These are phyloP conservation scores for Rhamphomyia laevipes DNA, from an alignment of 2,888 invertebrate genomes.

Conservation along the genomic window DNA sequence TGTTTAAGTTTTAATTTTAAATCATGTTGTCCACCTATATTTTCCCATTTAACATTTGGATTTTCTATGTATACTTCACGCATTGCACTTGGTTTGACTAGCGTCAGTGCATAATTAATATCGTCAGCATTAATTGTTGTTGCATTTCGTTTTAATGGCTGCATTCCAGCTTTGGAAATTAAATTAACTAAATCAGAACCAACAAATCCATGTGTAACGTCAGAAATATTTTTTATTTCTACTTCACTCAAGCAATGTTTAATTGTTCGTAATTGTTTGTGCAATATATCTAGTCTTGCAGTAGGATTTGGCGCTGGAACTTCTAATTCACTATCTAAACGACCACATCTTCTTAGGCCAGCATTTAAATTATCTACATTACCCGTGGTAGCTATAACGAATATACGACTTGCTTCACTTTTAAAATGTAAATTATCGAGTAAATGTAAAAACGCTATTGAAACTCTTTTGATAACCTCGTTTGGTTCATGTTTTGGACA, in stretches of 20 bases:
- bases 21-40: slow-evolving; percentile 84
- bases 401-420: slow-evolving; percentile 40
- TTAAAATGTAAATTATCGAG: slow-evolving; percentile 50
- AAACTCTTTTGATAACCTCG: slow-evolving; percentile 53
- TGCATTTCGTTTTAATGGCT: slow-evolving; percentile 41
- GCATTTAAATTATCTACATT: slow-evolving; percentile 65
- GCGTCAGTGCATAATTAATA: slow-evolving; percentile 50
- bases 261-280: slow-evolving; percentile 46
- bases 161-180: slow-evolving; percentile 59
- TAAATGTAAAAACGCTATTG: slow-evolving; percentile 47
- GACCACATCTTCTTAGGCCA: slow-evolving; percentile 59
- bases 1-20: slow-evolving; percentile 77
- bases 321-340: slow-evolving; percentile 73
- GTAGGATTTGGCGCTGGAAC: slow-evolving; percentile 59
- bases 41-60: slow-evolving; percentile 81
- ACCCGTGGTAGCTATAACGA: slow-evolving; percentile 67
- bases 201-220: slow-evolving; percentile 77
- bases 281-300: slow-evolving; percentile 55
- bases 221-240: slow-evolving; percentile 52
- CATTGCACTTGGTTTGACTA: slow-evolving; percentile 82
- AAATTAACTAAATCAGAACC: slow-evolving; percentile 75
- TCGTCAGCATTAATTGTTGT: slow-evolving; percentile 37
- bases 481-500: slow-evolving; percentile 45
- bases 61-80: slow-evolving; percentile 77
- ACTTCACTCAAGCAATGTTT: slow-evolving; percentile 43